A percentile compares a stretch with the other conserved stretches of the same genome.
These are phyloP conservation scores for Heteropelma amictum DNA, from an alignment of 2,888 invertebrate genomes.

Conservation along the genomic window DNA sequence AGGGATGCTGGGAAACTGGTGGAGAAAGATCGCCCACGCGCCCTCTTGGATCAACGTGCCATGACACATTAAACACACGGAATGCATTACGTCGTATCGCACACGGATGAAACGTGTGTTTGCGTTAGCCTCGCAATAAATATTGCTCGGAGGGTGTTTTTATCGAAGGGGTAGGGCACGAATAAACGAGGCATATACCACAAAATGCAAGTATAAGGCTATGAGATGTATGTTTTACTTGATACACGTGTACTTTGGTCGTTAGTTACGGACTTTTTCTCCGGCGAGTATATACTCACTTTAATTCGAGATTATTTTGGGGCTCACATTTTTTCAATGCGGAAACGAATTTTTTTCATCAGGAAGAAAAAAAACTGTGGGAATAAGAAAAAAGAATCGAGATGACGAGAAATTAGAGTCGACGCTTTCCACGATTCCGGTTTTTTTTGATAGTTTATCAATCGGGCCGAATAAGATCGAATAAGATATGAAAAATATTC, in stretches of 20 bases:
- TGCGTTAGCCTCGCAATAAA: conserved; percentile 24
- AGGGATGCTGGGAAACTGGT: conserved; percentile 42
- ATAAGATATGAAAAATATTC: no score
- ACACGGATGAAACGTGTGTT: no score
- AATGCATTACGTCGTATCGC: no score
- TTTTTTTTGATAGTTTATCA: no score
- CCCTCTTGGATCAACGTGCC: conserved; percentile 17
- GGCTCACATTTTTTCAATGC: not conserved
- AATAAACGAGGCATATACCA: no score
- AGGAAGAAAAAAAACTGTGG: not conserved
- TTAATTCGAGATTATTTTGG: not conserved
- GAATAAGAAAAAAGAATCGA: not conserved
- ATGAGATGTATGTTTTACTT: not conserved
- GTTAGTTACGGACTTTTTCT: not conserved
- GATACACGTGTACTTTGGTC: not conserved
- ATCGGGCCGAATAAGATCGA: no score
- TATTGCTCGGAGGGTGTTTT: no score
- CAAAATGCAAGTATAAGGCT: not conserved
- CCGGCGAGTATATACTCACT: not conserved
- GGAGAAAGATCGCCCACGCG: conserved; percentile 33
- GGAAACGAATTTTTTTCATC: not conserved
- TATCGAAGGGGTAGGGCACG: not conserved
- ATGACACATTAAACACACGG: conserved; percentile 48
- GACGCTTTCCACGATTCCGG: no score
- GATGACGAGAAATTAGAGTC: no score